Conservation (phyloP, 2,797 vertebrate species). For the Loriculus beryllinus region DNA sequence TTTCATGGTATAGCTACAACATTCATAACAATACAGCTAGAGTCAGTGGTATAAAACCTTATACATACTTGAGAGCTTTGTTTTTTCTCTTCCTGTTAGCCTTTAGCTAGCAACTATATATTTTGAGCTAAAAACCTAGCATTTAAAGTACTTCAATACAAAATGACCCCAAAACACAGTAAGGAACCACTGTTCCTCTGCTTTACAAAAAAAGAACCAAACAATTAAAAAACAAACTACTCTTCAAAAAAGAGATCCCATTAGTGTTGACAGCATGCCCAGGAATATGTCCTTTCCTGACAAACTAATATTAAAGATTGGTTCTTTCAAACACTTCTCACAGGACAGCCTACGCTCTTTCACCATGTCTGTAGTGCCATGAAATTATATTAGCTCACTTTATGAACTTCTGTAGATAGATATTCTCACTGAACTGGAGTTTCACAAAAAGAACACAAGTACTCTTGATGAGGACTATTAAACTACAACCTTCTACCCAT, state of each 20-base stretch:
- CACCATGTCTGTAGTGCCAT: neutral
- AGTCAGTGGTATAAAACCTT: neutral
- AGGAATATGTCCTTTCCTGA: neutral
- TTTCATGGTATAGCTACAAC: neutral
- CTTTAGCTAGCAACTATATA: neutral
- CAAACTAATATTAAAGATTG: neutral
- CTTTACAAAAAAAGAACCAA: neutral
- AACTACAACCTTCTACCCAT: neutral
- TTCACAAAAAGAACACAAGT: neutral
- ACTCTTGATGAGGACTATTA: neutral
- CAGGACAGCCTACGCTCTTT: neutral
- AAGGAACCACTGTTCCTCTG: neutral
- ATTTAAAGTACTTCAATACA: neutral
- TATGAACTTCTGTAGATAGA: neutral
- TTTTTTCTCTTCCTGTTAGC: neutral
- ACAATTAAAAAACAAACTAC: neutral
- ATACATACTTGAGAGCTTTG: accelerated
- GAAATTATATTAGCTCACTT: neutral
- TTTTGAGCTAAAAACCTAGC: neutral
- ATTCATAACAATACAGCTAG: neutral
- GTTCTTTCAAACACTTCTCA: neutral
- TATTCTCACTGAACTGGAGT: neutral
- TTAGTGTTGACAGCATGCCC: neutral
- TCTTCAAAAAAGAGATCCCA: neutral
- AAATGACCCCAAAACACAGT: neutral